Evolutionary conservation across 2,113 vertebrate species (phyloP), one percentile per base, ranked within the genome.

Genomic region (Carassius auratus): DNA sequence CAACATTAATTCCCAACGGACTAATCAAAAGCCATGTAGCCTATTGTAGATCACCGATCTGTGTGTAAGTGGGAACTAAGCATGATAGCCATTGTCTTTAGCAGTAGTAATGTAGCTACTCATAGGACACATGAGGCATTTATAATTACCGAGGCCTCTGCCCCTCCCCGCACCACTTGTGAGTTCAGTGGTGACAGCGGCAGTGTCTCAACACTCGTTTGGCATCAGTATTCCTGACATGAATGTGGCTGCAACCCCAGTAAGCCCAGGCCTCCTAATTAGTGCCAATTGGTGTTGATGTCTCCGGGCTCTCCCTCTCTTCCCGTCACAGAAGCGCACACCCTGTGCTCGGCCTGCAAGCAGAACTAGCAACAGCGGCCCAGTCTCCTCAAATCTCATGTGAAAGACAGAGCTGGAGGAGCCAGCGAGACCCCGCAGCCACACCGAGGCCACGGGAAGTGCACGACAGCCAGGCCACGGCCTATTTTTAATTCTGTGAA

Each of bases 171-270:
- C 78, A 68, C 57, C 77, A 79, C 77, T 62, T 55, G 45, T 78
- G 30, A 78, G 30, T 77, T 61, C 59, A 45, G 50, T 83, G 81
- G 81, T 87, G 85, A 87, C 85, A 89, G 83, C 88, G 74, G 83
- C 85, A 87, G 78, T 85, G 85, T 85, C 88, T 85, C 78, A 89
- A 75, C 85, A 83, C 83, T 88, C 86, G 61, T 26, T 9, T 77
- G 78, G 82, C 71, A 89, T 90, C 88, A 90, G 88, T 89, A 88
- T 90, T 90, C 82, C 85, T 87, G 88, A 88, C 84, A 74, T 83
- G 78, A 83, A 86, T 14, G 45, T 80, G 57, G 87, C 87, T 76
- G 59, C 87, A 86, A 83, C 82, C 62, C 85, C 57, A 64, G 83
- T 55, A 71, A 87, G 80, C 76, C 84, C 74, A 23, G 64, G 73